Evolutionary conservation across 2,797 vertebrate genomes (phyloP), one percentile per base, ranked within the genome.

Genomic region (Poliocrania exsul): DNA sequence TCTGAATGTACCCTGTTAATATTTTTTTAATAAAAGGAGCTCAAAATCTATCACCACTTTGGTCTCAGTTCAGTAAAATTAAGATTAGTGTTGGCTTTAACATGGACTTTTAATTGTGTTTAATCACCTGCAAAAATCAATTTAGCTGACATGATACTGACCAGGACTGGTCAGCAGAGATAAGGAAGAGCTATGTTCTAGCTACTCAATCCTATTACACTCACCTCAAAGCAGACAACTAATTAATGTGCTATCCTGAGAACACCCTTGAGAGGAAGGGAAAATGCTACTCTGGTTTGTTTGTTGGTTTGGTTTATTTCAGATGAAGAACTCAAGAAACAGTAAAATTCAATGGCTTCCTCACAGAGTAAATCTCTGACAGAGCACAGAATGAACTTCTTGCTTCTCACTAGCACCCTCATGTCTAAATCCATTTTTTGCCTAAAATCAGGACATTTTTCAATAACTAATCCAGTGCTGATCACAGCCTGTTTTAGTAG

Each of bases 61-160:
- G 80, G 95, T 93, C 77, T 93, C 73, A 62, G 89, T 60, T 93
- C 89, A 84, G 24, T 92, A 79, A 86, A 81, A 67, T 71, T 89
- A 85, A 92, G 88, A 86, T 88, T 85, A 78, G 53, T 28, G 5
- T 57, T 75, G 53, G 62, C 87, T 95, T 94, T 94, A 94, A 95
- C 70, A 70, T 15, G 58, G 62, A 50, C 60, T 77, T 81, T 90
- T 96, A 96, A 96, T 86, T 93, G 85, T n/a, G 35, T 90, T 96
- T 96, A 93, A 96, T 92, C 89, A 94, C n/a, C 44, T 70, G 65
- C 47, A 92, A 92, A 95, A 97, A 96, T 97, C 93, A 88, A 92
- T 96, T 91, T 79, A 79, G 58, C n/a, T 92, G 92, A 90, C 89
- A 86, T 66, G 85, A 91, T 86, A 86, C 89, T 86, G 95, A 51